Conservation (phyloP, 2,888 invertebrate species). For the Tanypteryx hageni region DNA sequence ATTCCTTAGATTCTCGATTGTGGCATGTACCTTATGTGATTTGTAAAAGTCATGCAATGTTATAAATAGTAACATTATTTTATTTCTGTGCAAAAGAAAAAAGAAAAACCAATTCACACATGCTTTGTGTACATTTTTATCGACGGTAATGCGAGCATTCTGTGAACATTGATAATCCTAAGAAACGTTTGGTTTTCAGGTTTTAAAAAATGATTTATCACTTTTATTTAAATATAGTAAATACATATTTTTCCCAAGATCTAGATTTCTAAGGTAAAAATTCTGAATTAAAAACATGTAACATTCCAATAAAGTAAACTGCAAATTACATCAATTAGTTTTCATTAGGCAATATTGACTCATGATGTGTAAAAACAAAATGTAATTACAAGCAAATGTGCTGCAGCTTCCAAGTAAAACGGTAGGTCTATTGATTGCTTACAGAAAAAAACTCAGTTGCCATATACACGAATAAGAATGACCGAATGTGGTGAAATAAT, state of each 20-base stretch:
- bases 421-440: no score
- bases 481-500: no score
- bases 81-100: neutral
- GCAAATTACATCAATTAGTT: neutral
- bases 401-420: no score
- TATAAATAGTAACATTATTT: neutral
- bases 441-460: no score
- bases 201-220: neutral
- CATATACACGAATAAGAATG: no score
- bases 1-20: neutral
- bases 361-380: no score
- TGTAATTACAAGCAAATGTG: no score
- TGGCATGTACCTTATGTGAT: neutral
- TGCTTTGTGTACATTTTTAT: slow-evolving; percentile 5
- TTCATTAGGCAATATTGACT: neutral
- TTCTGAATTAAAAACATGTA: slow-evolving; percentile 24
- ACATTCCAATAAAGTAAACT: slow-evolving; percentile 23
- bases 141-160: neutral
- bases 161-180: no score
- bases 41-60: neutral
- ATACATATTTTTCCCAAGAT: neutral
- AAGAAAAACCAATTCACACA: neutral
- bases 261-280: slow-evolving; percentile 25
- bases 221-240: neutral
- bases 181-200: neutral